Percentiles rank a stretch among this genome's conserved stretches.
These are phyloP conservation scores for Meteorus cinctellus DNA, from an alignment of 2,888 invertebrate species.

Conservation along the genomic window DNA sequence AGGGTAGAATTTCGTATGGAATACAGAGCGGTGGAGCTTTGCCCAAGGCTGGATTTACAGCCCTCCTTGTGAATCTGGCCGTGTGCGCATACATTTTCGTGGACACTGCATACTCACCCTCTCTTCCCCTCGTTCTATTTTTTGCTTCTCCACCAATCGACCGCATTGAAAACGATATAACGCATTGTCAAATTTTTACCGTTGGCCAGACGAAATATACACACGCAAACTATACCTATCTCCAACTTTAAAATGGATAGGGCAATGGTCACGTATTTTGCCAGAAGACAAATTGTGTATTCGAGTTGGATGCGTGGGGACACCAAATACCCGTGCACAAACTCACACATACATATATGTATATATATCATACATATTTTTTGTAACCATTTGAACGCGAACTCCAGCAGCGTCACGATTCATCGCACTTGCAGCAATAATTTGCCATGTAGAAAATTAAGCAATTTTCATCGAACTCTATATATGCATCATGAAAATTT, in stretches of 20 bases:
- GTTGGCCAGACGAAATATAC: not conserved
- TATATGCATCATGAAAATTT: conserved; percentile 34
- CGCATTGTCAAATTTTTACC: conserved; percentile 3
- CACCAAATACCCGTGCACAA: not conserved
- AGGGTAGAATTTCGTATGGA: conserved; percentile 56
- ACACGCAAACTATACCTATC: not conserved
- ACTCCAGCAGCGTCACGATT: conserved; percentile 27
- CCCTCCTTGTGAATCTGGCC: conserved; percentile 73
- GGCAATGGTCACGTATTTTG: conserved; percentile 3
- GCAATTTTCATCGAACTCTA: conserved; percentile 28
- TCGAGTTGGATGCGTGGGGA: conserved; percentile 2
- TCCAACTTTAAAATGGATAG: not conserved
- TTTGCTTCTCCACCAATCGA: conserved; percentile 5
- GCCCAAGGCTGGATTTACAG: conserved; percentile 73
- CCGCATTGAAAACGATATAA: not conserved
- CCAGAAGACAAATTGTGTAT: conserved; percentile 45
- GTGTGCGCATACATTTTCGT: conserved; percentile 71
- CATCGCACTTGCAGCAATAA: conserved; percentile 13
- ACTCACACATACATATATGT: conserved; percentile 21
- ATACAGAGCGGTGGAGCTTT: conserved; percentile 57
- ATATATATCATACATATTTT: conserved; percentile 15
- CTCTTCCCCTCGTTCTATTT: conserved; percentile 44
- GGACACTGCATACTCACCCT: conserved; percentile 51
- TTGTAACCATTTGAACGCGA: conserved; percentile 5
- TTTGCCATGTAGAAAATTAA: conserved; percentile 20